Evolutionary conservation across 2,888 invertebrate genomes (phyloP).

Genomic region (Himalopsyche kuldschensis): DNA sequence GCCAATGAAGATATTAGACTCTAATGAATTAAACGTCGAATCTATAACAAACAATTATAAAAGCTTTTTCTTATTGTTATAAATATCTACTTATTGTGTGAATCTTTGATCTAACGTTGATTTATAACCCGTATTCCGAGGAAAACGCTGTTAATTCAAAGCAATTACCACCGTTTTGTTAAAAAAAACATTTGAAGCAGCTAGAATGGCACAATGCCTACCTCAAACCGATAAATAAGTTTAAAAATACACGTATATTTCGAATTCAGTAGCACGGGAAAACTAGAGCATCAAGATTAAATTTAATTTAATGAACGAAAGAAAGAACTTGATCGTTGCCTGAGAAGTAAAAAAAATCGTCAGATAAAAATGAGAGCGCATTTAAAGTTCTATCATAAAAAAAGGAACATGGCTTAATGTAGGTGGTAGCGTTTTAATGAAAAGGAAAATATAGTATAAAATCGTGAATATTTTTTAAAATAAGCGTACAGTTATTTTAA

Average conservation of each 20-base stretch:
- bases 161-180: background rate
- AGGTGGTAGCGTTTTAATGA: background rate
- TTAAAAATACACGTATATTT: background rate
- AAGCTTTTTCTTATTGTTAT: no score
- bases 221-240: background rate
- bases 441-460: background rate
- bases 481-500: background rate
- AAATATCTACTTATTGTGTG: no score
- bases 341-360: background rate
- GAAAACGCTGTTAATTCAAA: background rate
- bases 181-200: background rate
- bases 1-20: no score
- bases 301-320: background rate
- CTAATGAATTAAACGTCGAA: no score
- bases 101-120: no score
- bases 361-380: background rate
- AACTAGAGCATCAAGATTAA: background rate
- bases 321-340: background rate
- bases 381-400: background rate
- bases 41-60: no score
- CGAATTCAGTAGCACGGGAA: background rate
- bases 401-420: background rate
- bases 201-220: background rate
- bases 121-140: no score
- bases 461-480: background rate